Conservation (phyloP, 1,140 invertebrate species). For the Eufriesea mexicana region DNA sequence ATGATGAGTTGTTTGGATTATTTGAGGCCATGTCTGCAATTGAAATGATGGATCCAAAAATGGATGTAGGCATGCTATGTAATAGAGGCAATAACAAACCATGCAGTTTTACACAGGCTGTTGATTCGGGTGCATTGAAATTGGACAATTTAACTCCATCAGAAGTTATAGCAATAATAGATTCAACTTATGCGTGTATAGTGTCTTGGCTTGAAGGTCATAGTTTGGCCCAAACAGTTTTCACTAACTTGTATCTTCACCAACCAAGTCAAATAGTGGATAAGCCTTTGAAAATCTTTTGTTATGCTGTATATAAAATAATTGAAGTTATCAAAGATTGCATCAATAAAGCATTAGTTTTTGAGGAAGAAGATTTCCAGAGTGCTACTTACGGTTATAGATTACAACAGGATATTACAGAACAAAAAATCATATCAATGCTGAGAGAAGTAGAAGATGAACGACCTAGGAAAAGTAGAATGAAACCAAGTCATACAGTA, state of each 20-base stretch:
- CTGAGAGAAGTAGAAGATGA: conserved; percentile 97
- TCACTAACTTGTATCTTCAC: conserved; percentile 98
- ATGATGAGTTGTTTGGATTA: conserved; percentile 95
- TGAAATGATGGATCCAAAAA: conserved; percentile 99
- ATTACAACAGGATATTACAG: conserved; percentile 91
- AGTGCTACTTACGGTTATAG: conserved; percentile 96
- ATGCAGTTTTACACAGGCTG: conserved; percentile 93
- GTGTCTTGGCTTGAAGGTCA: conserved; percentile 98
- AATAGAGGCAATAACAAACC: conserved; percentile 93
- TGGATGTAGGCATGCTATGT: conserved; percentile 99
- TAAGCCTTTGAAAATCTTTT: conserved; percentile 92
- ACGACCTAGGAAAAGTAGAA: conserved; percentile 88
- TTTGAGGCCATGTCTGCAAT: conserved; percentile 99
- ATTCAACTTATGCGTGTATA: conserved; percentile 95
- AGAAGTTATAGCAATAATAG: conserved; percentile 94
- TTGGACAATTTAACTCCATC: conserved; percentile 88
- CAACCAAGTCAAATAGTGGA: conserved; percentile 93
- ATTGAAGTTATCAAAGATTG: conserved; percentile 95
- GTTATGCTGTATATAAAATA: conserved; percentile 93
- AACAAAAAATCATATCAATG: conserved; percentile 90
- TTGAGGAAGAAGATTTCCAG: conserved; percentile 98
- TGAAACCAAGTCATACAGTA: conserved; percentile 82
- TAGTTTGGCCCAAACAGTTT: conserved; percentile 97
- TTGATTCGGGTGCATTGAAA: conserved; percentile 91
- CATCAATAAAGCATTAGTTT: conserved; percentile 93